These are phyloP conservation scores for Poecilia wingei DNA, from an alignment of 2,797 vertebrate species.

Conservation along the genomic window DNA sequence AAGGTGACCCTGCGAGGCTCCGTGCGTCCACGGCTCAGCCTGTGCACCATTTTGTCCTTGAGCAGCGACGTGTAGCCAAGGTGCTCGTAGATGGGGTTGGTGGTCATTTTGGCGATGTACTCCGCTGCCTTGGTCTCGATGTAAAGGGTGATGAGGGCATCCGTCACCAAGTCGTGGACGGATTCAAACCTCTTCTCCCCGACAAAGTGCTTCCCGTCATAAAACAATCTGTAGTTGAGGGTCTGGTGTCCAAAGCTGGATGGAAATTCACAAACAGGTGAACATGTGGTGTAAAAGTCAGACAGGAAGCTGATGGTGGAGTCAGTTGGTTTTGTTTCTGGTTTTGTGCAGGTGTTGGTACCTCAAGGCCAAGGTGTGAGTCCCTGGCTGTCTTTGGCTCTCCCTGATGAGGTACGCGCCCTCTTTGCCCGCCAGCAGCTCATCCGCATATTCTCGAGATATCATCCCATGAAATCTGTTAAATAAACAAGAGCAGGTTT, in stretches of 20 bases:
- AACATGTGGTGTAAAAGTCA: background rate
- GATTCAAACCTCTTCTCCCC: conserved; percentile 98
- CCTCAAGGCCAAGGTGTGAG: conserved; percentile 95
- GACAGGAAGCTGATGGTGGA: background rate
- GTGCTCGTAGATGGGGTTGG: conserved; percentile 98
- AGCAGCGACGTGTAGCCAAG: conserved; percentile 94
- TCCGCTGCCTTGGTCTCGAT: conserved; percentile 98
- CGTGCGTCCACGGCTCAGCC: conserved; percentile 86
- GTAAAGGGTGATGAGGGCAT: conserved; percentile 96
- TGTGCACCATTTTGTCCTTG: conserved; percentile 90
- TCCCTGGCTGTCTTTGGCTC: conserved; percentile 95
- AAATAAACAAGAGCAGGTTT: background rate
- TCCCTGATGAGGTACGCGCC: conserved; percentile 97
- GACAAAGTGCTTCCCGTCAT: conserved; percentile 98
- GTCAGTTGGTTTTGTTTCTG: background rate
- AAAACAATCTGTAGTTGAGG: conserved; percentile 96
- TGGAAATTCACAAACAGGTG: conserved; percentile 1
- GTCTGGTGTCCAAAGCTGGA: conserved; percentile 94
- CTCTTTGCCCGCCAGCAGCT: conserved; percentile 87
- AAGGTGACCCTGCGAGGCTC: conserved; percentile 89
- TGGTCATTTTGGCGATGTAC: conserved; percentile 99
- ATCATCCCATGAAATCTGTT: conserved; percentile 94
- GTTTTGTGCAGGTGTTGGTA: conserved; percentile 57
- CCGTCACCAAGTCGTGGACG: conserved; percentile 96
- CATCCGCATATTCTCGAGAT: conserved; percentile 92